These are phyloP conservation scores for Xestia ashworthii DNA, from an alignment of 2,888 invertebrate species.

Conservation along the genomic window DNA sequence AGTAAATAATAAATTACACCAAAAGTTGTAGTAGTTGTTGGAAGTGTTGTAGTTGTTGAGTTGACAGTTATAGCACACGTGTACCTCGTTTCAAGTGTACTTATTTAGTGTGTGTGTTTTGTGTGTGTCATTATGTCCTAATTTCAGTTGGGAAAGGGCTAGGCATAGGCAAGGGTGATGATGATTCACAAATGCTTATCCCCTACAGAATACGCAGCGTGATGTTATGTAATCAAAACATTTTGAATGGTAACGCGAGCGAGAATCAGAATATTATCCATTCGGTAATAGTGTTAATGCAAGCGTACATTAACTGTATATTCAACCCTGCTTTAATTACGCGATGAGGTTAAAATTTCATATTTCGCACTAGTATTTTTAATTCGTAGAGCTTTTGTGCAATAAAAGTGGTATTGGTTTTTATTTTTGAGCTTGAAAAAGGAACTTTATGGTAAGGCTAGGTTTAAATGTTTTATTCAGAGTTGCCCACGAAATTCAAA, in stretches of 20 bases:
- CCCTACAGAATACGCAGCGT: background rate
- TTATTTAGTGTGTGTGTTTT: too few relatives aligned
- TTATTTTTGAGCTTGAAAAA: background rate
- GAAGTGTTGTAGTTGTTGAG: too few relatives aligned
- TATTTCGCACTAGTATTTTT: slow-evolving; percentile 8
- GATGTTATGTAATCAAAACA: slow-evolving; percentile 27
- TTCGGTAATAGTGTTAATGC: slow-evolving; percentile 14
- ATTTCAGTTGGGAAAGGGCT: too few relatives aligned
- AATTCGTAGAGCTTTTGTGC: background rate
- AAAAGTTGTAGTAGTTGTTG: too few relatives aligned
- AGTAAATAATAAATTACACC: too few relatives aligned
- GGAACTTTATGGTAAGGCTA: background rate
- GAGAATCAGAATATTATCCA: slow-evolving; percentile 27
- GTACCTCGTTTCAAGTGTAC: background rate
- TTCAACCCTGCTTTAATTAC: background rate
- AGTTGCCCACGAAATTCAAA: too few relatives aligned
- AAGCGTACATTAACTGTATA: slow-evolving; percentile 14
- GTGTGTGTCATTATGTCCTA: too few relatives aligned
- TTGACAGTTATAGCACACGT: background rate
- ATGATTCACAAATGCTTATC: background rate
- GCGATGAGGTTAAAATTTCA: background rate
- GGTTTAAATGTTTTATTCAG: too few relatives aligned
- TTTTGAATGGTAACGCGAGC: slow-evolving; percentile 8
- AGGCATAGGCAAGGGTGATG: too few relatives aligned
- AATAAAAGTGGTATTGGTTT: background rate